A percentile compares a stretch with the other conserved stretches of the same genome.
Evolutionary conservation across 2,888 invertebrate species (phyloP).

Genomic region (Pristionchus mayeri): DNA sequence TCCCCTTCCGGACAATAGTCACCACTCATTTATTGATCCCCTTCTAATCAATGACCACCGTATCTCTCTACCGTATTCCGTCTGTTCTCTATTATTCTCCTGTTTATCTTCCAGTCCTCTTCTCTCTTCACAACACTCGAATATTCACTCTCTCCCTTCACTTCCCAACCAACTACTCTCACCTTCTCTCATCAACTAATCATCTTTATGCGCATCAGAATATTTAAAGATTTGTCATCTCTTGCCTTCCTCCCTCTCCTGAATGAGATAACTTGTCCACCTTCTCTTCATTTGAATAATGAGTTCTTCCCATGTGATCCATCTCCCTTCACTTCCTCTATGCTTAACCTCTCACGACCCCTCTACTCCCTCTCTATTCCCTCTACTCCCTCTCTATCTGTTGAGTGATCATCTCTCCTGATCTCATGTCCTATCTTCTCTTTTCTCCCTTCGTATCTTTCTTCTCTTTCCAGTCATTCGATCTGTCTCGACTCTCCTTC

Average conservation of each 20-base stretch:
- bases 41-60: background rate
- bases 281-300: slow-evolving; percentile 7
- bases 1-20: background rate
- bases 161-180: background rate
- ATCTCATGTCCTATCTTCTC: background rate
- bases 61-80: background rate
- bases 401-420: background rate
- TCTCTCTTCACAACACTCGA: slow-evolving; percentile 26
- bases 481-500: background rate
- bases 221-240: background rate
- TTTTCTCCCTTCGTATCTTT: background rate
- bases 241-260: background rate
- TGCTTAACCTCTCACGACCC: background rate
- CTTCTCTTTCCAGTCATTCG: slow-evolving; percentile 16
- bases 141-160: slow-evolving; percentile 29
- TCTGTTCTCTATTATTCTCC: background rate
- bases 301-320: background rate
- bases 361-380: slow-evolving; percentile 5
- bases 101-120: slow-evolving; percentile 11
- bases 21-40: background rate
- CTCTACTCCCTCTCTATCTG: background rate
- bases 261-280: background rate
- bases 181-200: background rate
- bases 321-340: slow-evolving; percentile 31
- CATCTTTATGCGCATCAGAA: background rate